A percentile compares a stretch with the other conserved stretches of the same genome.
Evolutionary conservation across 1,140 invertebrate genomes (phyloP).

Genomic region (Pentalonia nigronervosa): DNA sequence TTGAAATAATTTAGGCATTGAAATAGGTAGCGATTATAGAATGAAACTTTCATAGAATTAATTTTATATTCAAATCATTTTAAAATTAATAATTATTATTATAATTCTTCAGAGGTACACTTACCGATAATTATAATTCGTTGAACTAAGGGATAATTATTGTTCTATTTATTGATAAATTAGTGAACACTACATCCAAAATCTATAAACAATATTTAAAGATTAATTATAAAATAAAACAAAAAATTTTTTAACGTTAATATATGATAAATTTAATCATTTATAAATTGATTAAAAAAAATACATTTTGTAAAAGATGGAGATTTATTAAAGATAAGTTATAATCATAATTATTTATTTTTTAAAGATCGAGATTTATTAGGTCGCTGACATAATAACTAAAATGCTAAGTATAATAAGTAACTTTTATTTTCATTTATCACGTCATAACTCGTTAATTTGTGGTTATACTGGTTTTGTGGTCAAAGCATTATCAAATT

Average conservation of each 20-base stretch:
- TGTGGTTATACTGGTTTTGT: conserved; percentile 7
- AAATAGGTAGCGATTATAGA: neutral
- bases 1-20: neutral
- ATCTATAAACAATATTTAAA: neutral
- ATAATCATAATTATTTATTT: too few species aligned
- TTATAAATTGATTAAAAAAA: neutral
- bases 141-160: neutral
- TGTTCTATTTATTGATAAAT: neutral
- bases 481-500: neutral
- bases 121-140: neutral
- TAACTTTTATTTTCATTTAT: conserved; percentile 45
- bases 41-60: neutral
- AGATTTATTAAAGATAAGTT: too few species aligned
- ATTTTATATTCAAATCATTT: too few species aligned
- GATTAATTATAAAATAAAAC: too few species aligned
- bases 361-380: neutral
- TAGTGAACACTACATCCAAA: neutral
- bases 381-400: conserved; percentile 46
- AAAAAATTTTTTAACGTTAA: neutral
- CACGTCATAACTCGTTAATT: conserved; percentile 5
- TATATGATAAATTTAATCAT: neutral
- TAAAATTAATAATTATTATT: too few species aligned
- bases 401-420: neutral
- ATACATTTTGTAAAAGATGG: conserved; percentile 25
- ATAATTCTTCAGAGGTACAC: too few species aligned